Percentiles rank a stretch among this genome's conserved stretches.
phyloP scores from a whole-genome alignment of 2,797 vertebrate species.

The Rousettus madagascariensis region DNA sequence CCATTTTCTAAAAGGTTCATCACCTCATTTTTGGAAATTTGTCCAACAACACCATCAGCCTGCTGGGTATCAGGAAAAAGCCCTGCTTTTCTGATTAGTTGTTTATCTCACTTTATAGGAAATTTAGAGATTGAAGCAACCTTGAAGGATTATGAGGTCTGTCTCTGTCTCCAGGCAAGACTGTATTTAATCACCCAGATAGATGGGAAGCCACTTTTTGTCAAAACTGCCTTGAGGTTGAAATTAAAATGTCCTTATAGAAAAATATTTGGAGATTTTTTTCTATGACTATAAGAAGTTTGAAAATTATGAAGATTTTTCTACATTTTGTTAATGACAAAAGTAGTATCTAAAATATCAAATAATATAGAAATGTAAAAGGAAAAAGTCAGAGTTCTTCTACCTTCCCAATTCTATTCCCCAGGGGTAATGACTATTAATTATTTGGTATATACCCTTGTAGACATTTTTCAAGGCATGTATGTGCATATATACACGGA shows the following conservation, averaged over 20 bases:
- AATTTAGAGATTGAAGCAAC: constrained; percentile 4
- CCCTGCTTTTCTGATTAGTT: constrained; percentile 38
- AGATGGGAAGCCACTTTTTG: background rate
- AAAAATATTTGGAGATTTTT: constrained; percentile 21
- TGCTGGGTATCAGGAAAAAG: background rate
- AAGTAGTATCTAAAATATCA: constrained; percentile 36
- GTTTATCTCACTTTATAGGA: background rate
- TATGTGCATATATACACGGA: background rate
- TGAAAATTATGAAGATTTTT: background rate
- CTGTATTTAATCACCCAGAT: background rate
- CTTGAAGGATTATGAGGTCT: constrained; percentile 16
- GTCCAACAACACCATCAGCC: background rate
- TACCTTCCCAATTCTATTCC: background rate
- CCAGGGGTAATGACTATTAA: background rate
- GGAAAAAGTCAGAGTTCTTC: background rate
- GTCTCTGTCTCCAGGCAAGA: background rate
- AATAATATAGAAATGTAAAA: constrained; percentile 30
- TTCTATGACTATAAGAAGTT: constrained; percentile 15
- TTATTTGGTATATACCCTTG: constrained; percentile 6
- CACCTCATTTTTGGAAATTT: constrained; percentile 25
- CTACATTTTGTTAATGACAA: constrained; percentile 3
- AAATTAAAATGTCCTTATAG: constrained; percentile 47
- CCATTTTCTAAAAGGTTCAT: constrained; percentile 30
- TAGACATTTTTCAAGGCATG: background rate
- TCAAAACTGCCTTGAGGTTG: constrained; percentile 27